Base-by-base conservation (phyloP, 2,797 vertebrate species). In the Xenentodon cancila region DNA sequence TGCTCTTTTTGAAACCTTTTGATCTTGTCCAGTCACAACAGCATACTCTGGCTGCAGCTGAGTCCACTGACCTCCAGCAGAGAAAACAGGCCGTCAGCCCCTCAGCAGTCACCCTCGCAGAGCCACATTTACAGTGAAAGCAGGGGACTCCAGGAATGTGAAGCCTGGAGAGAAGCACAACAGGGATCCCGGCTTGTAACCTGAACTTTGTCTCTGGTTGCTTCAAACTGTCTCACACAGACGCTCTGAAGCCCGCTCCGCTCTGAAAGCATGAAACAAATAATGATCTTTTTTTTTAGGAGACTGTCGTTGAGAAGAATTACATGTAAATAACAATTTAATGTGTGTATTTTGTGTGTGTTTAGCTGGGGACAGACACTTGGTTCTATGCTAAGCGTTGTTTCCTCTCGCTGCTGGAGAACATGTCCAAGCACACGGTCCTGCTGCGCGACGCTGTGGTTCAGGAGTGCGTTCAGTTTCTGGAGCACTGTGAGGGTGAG, bases 361-460 rank as follows among this genome's bases (percentile, higher is more conserved):
- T 81, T 47, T 70, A 95, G 88, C 88, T 99, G 59, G 96, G 97
- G 57, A 97, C 97, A 0, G 97, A 99, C 81, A 98, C 97, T 0
- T 99, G 97, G 97, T 99, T 97, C 88, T 99, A 99, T 0, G 96
- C 96, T 55, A 99, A 99, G 77, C 93, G 96, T 15, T 99, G 97
- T 60, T 98, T 99, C 91, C 91, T 99, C 17, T 97, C 97, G 34
- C 87, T 99, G 82, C 82, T 99, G 88, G 97, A 98, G 89, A 99
- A 98, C 86, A 98, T 97, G 96, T 92, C 96, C 83, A 98, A 97
- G 82, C 96, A 99, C 73, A 97, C 94, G 90, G 91, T 98, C 67
- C 92, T 97, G 94, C 92, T 97, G 60, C 90, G 92, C 17, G 96
- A 98, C 70, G 90, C 82, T 0, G 93, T 97, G 65, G 92, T 96